Conservation (phyloP, 2,113 vertebrate genomes). For the Centropus unirufus region DNA sequence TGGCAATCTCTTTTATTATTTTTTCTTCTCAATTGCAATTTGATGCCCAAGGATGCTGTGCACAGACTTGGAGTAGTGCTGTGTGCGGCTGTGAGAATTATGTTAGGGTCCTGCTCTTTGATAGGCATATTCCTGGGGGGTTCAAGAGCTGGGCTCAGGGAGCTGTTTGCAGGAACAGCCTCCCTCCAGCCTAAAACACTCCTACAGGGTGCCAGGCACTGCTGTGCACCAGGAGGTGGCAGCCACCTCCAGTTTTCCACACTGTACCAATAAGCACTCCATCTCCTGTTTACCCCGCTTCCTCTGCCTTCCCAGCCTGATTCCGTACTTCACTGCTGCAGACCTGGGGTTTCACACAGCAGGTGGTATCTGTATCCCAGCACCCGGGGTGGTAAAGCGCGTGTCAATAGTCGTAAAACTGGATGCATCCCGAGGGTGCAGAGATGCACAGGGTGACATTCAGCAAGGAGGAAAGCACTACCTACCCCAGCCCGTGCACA, state of each 20-base stretch:
- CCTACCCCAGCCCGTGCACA: fast-evolving
- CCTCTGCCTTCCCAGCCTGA: fast-evolving
- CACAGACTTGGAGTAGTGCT: not conserved
- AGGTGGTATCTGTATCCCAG: not conserved
- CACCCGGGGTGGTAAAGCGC: fast-evolving
- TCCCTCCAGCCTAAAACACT: not conserved
- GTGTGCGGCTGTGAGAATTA: constrained; percentile 40
- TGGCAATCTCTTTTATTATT: constrained; percentile 42
- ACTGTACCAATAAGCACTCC: not conserved
- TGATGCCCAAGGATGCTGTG: constrained; percentile 2
- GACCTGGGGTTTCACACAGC: not conserved
- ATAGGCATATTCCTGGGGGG: not conserved
- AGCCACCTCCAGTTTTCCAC: not conserved
- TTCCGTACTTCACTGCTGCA: not conserved
- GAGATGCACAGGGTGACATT: fast-evolving
- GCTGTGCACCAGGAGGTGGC: not conserved
- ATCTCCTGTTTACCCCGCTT: not conserved
- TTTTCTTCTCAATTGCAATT: not conserved
- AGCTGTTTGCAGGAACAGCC: not conserved
- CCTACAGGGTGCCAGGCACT: not conserved
- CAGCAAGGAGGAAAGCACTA: not conserved
- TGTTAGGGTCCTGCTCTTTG: constrained; percentile 6
- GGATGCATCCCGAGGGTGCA: not conserved
- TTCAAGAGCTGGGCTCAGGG: not conserved
- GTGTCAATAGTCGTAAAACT: not conserved